Evolutionary conservation across 2,113 vertebrate species (phyloP).

Genomic region (Lota lota): DNA sequence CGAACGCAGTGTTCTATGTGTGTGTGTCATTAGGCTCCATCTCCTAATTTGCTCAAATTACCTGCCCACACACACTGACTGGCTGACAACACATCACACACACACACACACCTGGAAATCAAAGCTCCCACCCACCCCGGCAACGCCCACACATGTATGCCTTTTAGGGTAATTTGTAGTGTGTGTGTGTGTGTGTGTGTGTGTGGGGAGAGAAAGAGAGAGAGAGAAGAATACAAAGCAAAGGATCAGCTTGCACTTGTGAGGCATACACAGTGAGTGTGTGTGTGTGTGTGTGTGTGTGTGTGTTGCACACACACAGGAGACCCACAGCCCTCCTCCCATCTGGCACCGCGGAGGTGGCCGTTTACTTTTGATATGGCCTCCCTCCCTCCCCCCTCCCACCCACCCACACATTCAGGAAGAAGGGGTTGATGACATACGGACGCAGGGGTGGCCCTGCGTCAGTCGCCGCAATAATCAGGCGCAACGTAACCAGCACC

Average conservation of each 20-base stretch:
- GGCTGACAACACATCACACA: constrained; percentile 58
- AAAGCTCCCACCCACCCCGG: constrained; percentile 54
- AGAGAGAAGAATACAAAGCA: constrained; percentile 18
- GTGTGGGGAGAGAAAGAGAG: constrained; percentile 7
- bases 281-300: no score
- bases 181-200: constrained; percentile 1
- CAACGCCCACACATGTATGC: constrained; percentile 43
- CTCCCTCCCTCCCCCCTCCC: constrained; percentile 33
- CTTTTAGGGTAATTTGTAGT: constrained; percentile 42
- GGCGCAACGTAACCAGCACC: constrained; percentile 33
- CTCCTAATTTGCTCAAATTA: constrained; percentile 76
- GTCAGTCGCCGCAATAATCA: constrained; percentile 59
- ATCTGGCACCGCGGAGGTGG: constrained; percentile 64
- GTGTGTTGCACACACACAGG: constrained; percentile 30
- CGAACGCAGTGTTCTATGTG: constrained; percentile 45
- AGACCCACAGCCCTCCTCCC: constrained; percentile 53
- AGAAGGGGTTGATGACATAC: constrained; percentile 56
- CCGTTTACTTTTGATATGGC: constrained; percentile 43
- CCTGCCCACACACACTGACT: constrained; percentile 51
- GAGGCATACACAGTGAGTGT: constrained; percentile 12
- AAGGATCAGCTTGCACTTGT: constrained; percentile 44
- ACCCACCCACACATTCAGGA: constrained; percentile 56
- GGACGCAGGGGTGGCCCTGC: constrained; percentile 42
- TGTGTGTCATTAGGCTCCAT: constrained; percentile 60
- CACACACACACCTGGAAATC: constrained; percentile 72